phyloP scores from a whole-genome alignment of 2,113 vertebrate species.

The Pteropus alecto region DNA sequence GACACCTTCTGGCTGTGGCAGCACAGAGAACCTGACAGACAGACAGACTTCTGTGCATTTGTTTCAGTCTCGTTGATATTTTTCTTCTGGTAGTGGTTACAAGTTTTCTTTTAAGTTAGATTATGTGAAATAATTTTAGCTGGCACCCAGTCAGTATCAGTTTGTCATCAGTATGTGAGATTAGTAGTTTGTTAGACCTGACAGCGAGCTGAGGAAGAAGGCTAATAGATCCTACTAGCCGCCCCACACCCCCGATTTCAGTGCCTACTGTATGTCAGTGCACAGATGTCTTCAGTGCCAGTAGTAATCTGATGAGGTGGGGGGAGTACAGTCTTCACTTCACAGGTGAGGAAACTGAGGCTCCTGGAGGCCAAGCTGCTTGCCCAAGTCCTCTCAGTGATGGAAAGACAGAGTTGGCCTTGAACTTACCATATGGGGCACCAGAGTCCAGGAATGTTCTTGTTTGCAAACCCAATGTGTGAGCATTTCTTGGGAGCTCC shows the following conservation, averaged over 20 bases:
- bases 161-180: not conserved
- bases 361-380: not conserved
- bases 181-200: not conserved
- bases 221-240: not conserved
- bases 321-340: not conserved
- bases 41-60: not conserved
- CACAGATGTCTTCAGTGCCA: not conserved
- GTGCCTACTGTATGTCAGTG: not conserved
- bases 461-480: not conserved
- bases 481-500: not conserved
- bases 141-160: not conserved
- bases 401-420: not conserved
- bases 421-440: not conserved
- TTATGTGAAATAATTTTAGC: not conserved
- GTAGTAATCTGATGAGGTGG: not conserved
- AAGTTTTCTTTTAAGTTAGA: conserved; percentile 42
- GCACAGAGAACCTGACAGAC: not conserved
- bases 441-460: not conserved
- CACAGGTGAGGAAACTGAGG: not conserved
- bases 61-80: not conserved
- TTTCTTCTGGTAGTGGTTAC: not conserved
- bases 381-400: not conserved
- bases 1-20: conserved; percentile 12
- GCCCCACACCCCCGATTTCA: not conserved
- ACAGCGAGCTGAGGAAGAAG: not conserved